phyloP scores from a whole-genome alignment of 2,888 invertebrate genomes.

The Teleogryllus oceanicus region DNA sequence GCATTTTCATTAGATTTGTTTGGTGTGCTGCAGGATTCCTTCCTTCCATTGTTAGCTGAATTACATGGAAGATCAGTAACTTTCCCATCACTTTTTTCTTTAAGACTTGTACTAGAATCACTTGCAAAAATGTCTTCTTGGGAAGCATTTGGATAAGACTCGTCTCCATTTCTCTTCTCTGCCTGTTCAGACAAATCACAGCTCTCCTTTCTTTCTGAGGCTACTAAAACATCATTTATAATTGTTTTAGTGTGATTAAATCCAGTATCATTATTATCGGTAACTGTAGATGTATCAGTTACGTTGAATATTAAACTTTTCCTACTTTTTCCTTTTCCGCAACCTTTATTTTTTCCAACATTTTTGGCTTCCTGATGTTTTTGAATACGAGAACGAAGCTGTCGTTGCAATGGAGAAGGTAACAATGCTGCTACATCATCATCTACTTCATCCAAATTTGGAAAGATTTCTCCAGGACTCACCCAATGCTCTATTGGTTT shows the following conservation, averaged over 20 bases:
- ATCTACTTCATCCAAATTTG: conserved; percentile 48
- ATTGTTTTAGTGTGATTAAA: not conserved
- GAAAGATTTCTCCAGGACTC: conserved; percentile 49
- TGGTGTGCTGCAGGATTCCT: not conserved
- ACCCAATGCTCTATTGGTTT: conserved; percentile 33
- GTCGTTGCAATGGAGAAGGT: conserved; percentile 46
- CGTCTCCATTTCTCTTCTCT: not conserved
- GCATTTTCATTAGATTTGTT: not conserved
- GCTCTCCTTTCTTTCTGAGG: not conserved
- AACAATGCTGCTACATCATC: conserved; percentile 46
- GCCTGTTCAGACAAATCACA: not conserved
- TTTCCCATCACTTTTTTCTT: not conserved
- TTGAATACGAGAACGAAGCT: conserved; percentile 38
- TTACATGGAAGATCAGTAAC: not conserved
- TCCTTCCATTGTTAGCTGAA: not conserved
- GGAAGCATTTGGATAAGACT: not conserved
- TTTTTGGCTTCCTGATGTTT: conserved; percentile 29
- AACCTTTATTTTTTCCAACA: conserved; percentile 20
- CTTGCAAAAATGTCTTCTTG: not conserved
- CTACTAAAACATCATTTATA: conserved; percentile 1
- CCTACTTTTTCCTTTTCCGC: conserved; percentile 31
- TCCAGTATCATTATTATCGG: conserved; percentile 20
- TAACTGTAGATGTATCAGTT: conserved; percentile 28
- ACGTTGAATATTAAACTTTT: conserved; percentile 19
- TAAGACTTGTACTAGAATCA: not conserved